phyloP scores from a whole-genome alignment of 2,888 invertebrate species.

The Colostygia pectinataria region DNA sequence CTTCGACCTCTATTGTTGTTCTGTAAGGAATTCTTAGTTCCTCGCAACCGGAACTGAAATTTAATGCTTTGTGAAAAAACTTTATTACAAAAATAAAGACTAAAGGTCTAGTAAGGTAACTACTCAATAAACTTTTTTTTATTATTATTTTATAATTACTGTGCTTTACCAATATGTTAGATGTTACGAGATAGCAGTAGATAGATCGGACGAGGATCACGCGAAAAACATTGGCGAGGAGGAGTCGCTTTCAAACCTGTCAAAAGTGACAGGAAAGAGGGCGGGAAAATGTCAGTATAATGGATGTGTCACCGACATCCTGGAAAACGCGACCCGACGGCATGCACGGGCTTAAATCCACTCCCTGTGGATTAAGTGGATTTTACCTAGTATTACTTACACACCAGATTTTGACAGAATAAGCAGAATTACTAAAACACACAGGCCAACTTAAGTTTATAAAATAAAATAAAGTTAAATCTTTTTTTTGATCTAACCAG shows the following conservation, averaged over 20 bases:
- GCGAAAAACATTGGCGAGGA: slow-evolving; percentile 71
- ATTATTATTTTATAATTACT: no score
- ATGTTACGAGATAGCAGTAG: slow-evolving; percentile 32
- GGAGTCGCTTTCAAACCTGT: slow-evolving; percentile 80
- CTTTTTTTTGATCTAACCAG: no score
- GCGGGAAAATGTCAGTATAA: slow-evolving; percentile 78
- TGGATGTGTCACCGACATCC: slow-evolving; percentile 80
- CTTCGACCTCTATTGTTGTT: slow-evolving; percentile 34
- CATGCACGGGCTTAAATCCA: slow-evolving; percentile 62
- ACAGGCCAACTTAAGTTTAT: no score
- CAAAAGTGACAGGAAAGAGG: slow-evolving; percentile 81
- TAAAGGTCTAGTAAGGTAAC: no score
- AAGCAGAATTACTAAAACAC: no score
- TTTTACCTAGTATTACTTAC: slow-evolving; percentile 36
- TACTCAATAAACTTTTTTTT: no score
- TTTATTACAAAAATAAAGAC: slow-evolving; percentile 30
- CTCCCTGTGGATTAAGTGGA: slow-evolving; percentile 67
- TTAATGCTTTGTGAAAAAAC: slow-evolving; percentile 35
- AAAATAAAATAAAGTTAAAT: no score
- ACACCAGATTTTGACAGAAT: slow-evolving; percentile 56
- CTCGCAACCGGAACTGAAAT: slow-evolving; percentile 32
- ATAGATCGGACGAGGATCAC: slow-evolving; percentile 53
- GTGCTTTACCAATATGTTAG: slow-evolving; percentile 50
- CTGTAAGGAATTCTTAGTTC: slow-evolving; percentile 27
- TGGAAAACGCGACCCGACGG: slow-evolving; percentile 67